Evolutionary conservation across 2,113 vertebrate species (phyloP), one percentile per base, ranked within the genome.

Genomic region (Plectropomus leopardus): DNA sequence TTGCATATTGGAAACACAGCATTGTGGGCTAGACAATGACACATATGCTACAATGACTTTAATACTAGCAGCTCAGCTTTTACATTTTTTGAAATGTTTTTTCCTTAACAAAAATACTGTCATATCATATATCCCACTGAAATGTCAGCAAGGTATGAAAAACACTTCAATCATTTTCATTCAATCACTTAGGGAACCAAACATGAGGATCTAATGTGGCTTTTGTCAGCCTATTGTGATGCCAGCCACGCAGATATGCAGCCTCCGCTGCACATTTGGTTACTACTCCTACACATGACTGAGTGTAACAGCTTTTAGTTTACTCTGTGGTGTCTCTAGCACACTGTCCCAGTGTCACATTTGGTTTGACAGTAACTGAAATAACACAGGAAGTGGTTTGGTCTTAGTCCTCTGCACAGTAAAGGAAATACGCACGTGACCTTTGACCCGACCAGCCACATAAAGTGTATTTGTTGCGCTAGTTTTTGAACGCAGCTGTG

Each of bases 381-480:
- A 71, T 28, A 7, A n/a, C 9, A 58, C 72, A 65, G 79, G 78
- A 81, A 76, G 67, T 76, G 16, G 8, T 51, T 32, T 13, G 13
- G 3, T 61, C n/a, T 10, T 63, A 16, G 7, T 40, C 17, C 44
- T 40, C 51, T 60, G n/a, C 36, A 55, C 21, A 36, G 16, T 23
- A 1, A 23, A 47, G n/a, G 16, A 40, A 26, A 32, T 32, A 32
- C 36, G 11, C 4, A 5, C 0, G 5, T 84, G 60, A 83, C 78
- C 91, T 87, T 90, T 93, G 80, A 88, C 86, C 82, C 59, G 3
- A 47, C 6, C 58, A 60, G 87, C 88, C 92, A 94, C 85, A 88
- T 92, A 88, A 82, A 2, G 84, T 72, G 9, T 45, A 50, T 32
- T n/a, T 34, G 16, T 28, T 40, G 7, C 10, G 21, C 0, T 15